A percentile compares a stretch with the other conserved stretches of the same genome.
Conservation (phyloP, 2,888 invertebrate genomes). For the Venusia cambrica region DNA sequence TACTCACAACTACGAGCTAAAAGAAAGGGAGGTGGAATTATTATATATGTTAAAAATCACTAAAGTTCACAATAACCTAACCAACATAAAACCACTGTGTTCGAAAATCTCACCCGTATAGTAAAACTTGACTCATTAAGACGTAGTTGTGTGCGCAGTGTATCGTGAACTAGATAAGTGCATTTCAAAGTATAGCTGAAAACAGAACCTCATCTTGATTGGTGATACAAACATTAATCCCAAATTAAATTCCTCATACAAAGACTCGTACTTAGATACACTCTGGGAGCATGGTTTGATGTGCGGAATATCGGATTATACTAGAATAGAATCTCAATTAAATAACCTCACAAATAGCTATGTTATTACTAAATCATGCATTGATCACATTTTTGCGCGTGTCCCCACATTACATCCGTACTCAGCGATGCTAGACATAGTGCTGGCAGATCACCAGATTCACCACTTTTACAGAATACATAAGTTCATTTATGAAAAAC, state of each 20-base stretch:
- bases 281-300: conserved; percentile 17
- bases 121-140: too few species aligned
- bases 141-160: too few species aligned
- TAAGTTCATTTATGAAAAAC: too few species aligned
- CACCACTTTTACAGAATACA: too few species aligned
- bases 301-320: conserved; percentile 23
- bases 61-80: too few species aligned
- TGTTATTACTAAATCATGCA: conserved; percentile 27
- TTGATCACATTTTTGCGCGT: conserved; percentile 31
- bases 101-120: too few species aligned
- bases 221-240: conserved; percentile 13
- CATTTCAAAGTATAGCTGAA: conserved; percentile 2
- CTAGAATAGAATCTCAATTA: conserved; percentile 22
- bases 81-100: too few species aligned
- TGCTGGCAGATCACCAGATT: conserved; percentile 30
- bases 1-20: too few species aligned
- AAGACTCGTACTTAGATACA: conserved; percentile 14
- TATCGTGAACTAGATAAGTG: too few species aligned
- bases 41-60: too few species aligned
- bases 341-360: too few species aligned
- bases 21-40: too few species aligned
- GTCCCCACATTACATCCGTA: conserved; percentile 25
- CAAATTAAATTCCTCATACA: conserved; percentile 7
- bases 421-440: conserved; percentile 24
- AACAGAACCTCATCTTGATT: conserved; percentile 9